A percentile compares a stretch with the other conserved stretches of the same genome.
phyloP scores from a whole-genome alignment of 2,888 invertebrate species.

The Drosophila tripunctata region DNA sequence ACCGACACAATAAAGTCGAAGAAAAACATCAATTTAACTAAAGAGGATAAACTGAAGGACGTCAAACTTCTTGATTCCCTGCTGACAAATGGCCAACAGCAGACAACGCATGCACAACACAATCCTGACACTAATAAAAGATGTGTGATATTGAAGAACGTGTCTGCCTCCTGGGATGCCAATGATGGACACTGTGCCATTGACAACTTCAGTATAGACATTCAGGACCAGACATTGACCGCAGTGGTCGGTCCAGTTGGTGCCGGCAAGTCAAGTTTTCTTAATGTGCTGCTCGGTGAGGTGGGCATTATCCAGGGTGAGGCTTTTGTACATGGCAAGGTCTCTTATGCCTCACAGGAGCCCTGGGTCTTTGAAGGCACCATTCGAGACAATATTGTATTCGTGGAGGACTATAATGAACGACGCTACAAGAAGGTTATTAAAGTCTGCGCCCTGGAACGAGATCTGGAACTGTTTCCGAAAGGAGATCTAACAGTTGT shows the following conservation, averaged over 20 bases:
- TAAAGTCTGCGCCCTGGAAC: constrained; percentile 86
- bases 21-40: constrained; percentile 39
- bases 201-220: constrained; percentile 85
- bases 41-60: constrained; percentile 47
- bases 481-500: constrained; percentile 85
- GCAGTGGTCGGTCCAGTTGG: constrained; percentile 90
- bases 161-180: constrained; percentile 85
- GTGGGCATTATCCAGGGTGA: constrained; percentile 87
- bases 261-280: constrained; percentile 90
- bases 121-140: constrained; percentile 65
- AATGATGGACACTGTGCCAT: constrained; percentile 77
- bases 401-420: constrained; percentile 90
- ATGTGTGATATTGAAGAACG: constrained; percentile 84
- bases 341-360: constrained; percentile 92
- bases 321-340: constrained; percentile 86
- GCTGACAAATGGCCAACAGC: constrained; percentile 35
- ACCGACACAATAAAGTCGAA: constrained; percentile 80
- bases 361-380: constrained; percentile 93
- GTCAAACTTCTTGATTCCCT: constrained; percentile 51
- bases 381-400: constrained; percentile 96
- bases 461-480: constrained; percentile 88
- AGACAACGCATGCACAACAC: constrained; percentile 10
- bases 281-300: constrained; percentile 90
- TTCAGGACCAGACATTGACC: constrained; percentile 70
- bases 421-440: constrained; percentile 85